Evolutionary conservation across 1,140 invertebrate species (phyloP).

Genomic region (Nymphalis io): DNA sequence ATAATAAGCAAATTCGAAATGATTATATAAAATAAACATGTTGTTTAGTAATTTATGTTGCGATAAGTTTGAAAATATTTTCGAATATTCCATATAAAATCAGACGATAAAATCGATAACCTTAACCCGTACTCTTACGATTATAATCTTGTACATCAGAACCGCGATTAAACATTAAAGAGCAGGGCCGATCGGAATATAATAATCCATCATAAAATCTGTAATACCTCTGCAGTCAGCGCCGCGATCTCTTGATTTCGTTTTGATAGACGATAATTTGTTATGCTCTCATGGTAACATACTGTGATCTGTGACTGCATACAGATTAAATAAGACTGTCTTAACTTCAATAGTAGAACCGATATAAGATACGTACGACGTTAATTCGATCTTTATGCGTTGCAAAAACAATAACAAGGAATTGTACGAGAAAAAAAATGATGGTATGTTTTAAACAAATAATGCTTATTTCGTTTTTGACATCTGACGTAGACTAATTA

Average conservation of each 20-base stretch:
- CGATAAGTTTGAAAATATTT: background rate
- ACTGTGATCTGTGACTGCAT: background rate
- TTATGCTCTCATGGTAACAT: constrained; percentile 36
- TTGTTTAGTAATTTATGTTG: background rate
- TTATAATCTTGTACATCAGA: constrained; percentile 27
- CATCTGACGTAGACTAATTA: no score
- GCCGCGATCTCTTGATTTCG: constrained; percentile 40
- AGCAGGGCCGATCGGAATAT: constrained; percentile 30
- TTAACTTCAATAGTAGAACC: background rate
- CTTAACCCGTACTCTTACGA: constrained; percentile 20
- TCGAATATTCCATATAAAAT: constrained; percentile 7
- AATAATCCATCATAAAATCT: constrained; percentile 38
- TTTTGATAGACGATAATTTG: constrained; percentile 63
- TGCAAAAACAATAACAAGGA: no score
- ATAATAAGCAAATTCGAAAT: no score
- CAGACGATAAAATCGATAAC: constrained; percentile 14
- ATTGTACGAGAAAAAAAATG: no score
- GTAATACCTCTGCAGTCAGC: constrained; percentile 26
- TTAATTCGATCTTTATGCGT: background rate
- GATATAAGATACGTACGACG: background rate
- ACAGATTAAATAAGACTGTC: constrained; percentile 10
- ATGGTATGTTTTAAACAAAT: no score
- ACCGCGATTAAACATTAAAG: constrained; percentile 32
- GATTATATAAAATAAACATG: no score
- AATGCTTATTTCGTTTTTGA: no score